A percentile compares a stretch with the other conserved stretches of the same genome.
Evolutionary conservation across 2,113 vertebrate species (phyloP).

Genomic region (Ginglymostoma cirratum): DNA sequence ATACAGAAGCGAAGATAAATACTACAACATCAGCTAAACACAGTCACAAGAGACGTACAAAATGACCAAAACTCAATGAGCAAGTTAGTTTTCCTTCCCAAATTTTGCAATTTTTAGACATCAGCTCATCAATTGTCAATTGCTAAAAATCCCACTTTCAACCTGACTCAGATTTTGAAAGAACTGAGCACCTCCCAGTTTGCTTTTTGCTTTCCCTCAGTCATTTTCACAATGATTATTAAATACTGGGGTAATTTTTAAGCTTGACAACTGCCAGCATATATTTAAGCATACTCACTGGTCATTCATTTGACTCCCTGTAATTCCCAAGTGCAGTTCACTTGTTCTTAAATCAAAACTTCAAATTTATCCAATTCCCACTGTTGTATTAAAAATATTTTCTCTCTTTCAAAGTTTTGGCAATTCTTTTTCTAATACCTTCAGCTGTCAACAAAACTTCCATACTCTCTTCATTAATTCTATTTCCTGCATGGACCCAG

Average conservation of each 20-base stretch:
- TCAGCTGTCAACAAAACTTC: neutral
- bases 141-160: neutral
- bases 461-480: neutral
- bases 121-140: neutral
- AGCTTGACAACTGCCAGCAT: neutral
- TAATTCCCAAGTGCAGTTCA: neutral
- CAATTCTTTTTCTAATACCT: too few relatives aligned
- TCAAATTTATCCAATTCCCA: neutral
- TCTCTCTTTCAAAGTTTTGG: neutral
- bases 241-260: neutral
- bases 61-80: neutral
- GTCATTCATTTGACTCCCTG: neutral
- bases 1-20: slow-evolving; percentile 26
- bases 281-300: neutral
- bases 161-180: neutral
- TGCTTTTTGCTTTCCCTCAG: neutral
- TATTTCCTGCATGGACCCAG: neutral
- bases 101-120: neutral
- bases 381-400: neutral
- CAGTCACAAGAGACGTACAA: neutral
- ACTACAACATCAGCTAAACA: neutral
- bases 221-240: neutral
- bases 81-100: slow-evolving; percentile 16
- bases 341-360: neutral
- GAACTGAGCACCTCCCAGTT: neutral